phyloP scores from a whole-genome alignment of 2,888 invertebrate species.

The Melanargia galathea region DNA sequence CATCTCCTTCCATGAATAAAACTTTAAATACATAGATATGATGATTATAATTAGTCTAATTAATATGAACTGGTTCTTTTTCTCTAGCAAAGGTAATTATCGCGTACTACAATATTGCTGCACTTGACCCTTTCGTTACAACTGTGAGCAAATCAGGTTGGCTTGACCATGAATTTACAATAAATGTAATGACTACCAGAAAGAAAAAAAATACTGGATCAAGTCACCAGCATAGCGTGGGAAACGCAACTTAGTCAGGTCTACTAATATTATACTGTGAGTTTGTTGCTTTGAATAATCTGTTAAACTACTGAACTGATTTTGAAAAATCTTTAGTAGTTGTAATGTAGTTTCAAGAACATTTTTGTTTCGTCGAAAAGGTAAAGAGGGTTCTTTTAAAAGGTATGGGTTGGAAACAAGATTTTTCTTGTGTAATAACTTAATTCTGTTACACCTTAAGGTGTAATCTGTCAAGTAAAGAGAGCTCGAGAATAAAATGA shows the following conservation, averaged over 20 bases:
- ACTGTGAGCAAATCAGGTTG: slow-evolving; percentile 11
- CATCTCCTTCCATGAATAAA: background rate
- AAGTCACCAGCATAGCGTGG: slow-evolving; percentile 10
- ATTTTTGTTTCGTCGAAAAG: no score
- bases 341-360: no score
- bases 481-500: no score
- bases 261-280: background rate
- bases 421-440: no score
- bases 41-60: background rate
- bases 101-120: background rate
- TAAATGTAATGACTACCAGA: background rate
- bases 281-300: background rate
- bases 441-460: no score
- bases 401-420: no score
- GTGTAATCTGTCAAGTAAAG: no score
- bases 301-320: no score
- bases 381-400: no score
- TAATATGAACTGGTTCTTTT: slow-evolving; percentile 1
- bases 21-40: no score
- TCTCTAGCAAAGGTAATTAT: background rate
- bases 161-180: slow-evolving; percentile 17
- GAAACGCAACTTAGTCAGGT: slow-evolving; percentile 1
- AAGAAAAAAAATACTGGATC: slow-evolving; percentile 1
- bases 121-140: slow-evolving; percentile 9
- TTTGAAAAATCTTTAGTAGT: no score